Evolutionary conservation across 2,888 invertebrate species (phyloP).

Genomic region (Helleia helle): DNA sequence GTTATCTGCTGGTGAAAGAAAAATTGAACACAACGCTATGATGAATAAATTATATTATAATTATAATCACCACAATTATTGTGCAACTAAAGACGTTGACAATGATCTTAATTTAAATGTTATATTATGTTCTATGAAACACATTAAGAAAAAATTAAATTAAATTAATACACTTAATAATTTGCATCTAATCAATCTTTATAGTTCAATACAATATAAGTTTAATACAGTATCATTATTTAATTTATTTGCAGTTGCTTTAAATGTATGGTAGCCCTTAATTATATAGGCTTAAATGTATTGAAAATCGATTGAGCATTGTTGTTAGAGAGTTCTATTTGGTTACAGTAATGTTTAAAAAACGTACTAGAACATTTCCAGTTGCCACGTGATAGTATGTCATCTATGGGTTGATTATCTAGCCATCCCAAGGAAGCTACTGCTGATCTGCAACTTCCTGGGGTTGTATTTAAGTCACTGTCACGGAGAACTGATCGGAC

Average conservation of each 20-base stretch:
- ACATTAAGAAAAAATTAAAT: too few species aligned
- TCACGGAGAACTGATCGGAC: conserved; percentile 5
- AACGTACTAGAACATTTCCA: conserved; percentile 4
- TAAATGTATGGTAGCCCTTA: too few species aligned
- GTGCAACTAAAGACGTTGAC: too few species aligned
- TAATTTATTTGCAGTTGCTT: too few species aligned
- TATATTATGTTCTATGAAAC: too few species aligned
- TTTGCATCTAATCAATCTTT: too few species aligned
- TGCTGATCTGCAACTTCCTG: conserved; percentile 9
- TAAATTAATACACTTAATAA: too few species aligned
- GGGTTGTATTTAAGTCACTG: conserved; percentile 3
- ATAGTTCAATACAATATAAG: too few species aligned
- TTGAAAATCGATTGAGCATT: neutral
- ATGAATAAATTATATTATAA: neutral
- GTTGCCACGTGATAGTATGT: conserved; percentile 9
- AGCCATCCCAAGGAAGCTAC: conserved; percentile 9
- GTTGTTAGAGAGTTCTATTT: conserved; percentile 1
- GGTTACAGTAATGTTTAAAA: conserved; percentile 7
- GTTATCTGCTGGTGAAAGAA: neutral
- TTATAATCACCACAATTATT: neutral
- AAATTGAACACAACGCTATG: neutral
- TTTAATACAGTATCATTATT: too few species aligned
- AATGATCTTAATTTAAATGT: too few species aligned
- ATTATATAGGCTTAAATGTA: neutral
- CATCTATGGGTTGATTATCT: conserved; percentile 8